phyloP scores from a whole-genome alignment of 1,140 invertebrate genomes.

The Apocrypta bakeri region DNA sequence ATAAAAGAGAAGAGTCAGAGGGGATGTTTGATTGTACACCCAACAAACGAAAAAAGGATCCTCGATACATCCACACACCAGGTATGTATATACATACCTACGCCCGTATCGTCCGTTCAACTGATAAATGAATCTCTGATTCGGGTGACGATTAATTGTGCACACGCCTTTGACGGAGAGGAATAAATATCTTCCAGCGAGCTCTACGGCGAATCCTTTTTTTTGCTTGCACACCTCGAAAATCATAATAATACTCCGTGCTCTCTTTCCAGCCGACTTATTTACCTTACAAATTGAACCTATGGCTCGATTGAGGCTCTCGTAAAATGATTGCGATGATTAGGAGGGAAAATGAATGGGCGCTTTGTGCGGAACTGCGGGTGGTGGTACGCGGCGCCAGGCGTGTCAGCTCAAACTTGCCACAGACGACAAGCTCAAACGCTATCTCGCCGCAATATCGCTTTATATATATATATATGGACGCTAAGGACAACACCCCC shows the following conservation, averaged over 20 bases:
- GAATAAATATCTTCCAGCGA: not conserved
- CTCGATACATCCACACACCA: too few species aligned
- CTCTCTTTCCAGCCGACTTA: too few species aligned
- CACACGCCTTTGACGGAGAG: not conserved
- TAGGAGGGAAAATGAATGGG: slow-evolving; percentile 6
- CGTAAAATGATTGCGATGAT: slow-evolving; percentile 10
- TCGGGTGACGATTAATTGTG: not conserved
- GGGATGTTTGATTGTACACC: not conserved
- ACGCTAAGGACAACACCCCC: slow-evolving; percentile 2
- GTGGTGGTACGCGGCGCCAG: not conserved
- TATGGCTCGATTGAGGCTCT: not conserved
- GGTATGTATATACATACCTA: not conserved
- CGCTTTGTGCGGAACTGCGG: slow-evolving; percentile 9
- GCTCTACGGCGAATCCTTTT: too few species aligned
- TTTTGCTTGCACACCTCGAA: too few species aligned
- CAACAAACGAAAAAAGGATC: not conserved
- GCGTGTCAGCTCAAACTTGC: slow-evolving; percentile 3
- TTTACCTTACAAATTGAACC: not conserved
- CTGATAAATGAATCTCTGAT: slow-evolving; percentile 6
- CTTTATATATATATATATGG: not conserved
- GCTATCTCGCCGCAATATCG: not conserved
- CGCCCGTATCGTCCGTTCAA: not conserved
- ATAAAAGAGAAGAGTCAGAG: not conserved
- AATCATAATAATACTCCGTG: too few species aligned
- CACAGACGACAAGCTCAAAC: not conserved